Percentiles rank a stretch among this genome's conserved stretches.
These are phyloP conservation scores for Lycorma delicatula DNA, from an alignment of 1,140 invertebrate genomes.

Conservation along the genomic window DNA sequence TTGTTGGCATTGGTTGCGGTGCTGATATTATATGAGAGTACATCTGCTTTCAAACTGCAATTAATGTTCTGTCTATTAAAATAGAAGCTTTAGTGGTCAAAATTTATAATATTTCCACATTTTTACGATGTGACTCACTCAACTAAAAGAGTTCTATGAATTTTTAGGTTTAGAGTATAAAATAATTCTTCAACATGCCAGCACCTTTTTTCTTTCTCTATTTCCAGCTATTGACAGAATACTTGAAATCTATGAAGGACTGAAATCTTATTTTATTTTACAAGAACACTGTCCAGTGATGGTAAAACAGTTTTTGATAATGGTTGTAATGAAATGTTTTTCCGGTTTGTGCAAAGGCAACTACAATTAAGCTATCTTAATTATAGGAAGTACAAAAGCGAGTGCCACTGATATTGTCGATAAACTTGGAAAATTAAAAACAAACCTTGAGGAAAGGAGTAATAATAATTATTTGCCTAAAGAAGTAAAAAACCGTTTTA, in stretches of 20 bases:
- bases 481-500: no score
- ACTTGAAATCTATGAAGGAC: constrained; percentile 15
- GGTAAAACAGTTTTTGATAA: constrained; percentile 21
- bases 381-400: background rate
- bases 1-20: constrained; percentile 26
- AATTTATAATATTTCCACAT: constrained; percentile 32
- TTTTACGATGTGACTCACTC: constrained; percentile 27
- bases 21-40: constrained; percentile 31
- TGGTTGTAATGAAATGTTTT: constrained; percentile 12
- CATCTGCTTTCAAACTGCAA: constrained; percentile 22
- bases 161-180: constrained; percentile 28
- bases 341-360: constrained; percentile 12
- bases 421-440: background rate
- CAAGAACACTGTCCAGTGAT: constrained; percentile 15
- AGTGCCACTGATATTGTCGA: background rate
- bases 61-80: constrained; percentile 28
- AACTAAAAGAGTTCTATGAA: constrained; percentile 26
- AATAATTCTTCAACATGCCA: constrained; percentile 24
- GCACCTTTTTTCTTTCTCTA: constrained; percentile 27
- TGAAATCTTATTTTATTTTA: constrained; percentile 22
- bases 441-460: constrained; percentile 5
- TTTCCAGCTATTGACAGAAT: constrained; percentile 23
- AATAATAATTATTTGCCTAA: no score
- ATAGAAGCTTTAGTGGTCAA: constrained; percentile 30
- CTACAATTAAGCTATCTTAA: background rate